These are phyloP conservation scores for Sardina pilchardus DNA, from an alignment of 2,113 vertebrate genomes.

Conservation along the genomic window DNA sequence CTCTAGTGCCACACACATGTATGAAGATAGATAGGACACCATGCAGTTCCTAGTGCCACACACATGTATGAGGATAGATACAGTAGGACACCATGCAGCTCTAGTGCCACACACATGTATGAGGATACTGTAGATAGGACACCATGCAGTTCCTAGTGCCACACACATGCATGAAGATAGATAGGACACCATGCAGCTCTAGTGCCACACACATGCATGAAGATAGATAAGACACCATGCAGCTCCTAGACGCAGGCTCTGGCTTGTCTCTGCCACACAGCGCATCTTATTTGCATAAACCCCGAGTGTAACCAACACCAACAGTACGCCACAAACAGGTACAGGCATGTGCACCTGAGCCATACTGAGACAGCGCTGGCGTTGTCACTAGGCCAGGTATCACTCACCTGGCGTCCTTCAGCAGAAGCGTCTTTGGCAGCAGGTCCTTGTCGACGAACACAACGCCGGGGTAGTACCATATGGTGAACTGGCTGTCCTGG, in stretches of 20 bases:
- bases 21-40: not conserved
- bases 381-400: too few relatives aligned
- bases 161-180: too few relatives aligned
- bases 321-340: not conserved
- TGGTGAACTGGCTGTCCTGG: constrained; percentile 83
- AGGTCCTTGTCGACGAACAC: constrained; percentile 92
- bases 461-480: constrained; percentile 89
- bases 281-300: not conserved
- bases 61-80: too few relatives aligned
- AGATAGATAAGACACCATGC: not conserved
- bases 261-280: not conserved
- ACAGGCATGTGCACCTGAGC: not conserved
- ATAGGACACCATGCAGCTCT: too few relatives aligned
- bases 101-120: too few relatives aligned
- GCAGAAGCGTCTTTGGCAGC: constrained; percentile 76
- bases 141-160: too few relatives aligned
- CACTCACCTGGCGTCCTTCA: not conserved
- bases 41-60: not conserved
- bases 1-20: not conserved
- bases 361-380: too few relatives aligned
- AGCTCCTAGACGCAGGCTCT: not conserved
- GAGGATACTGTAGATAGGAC: too few relatives aligned
- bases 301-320: not conserved
- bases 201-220: too few relatives aligned
- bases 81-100: too few relatives aligned